A percentile compares a stretch with the other conserved stretches of the same genome.
Conservation (phyloP, 2,797 vertebrate species). For the Tolypeutes matacus region DNA sequence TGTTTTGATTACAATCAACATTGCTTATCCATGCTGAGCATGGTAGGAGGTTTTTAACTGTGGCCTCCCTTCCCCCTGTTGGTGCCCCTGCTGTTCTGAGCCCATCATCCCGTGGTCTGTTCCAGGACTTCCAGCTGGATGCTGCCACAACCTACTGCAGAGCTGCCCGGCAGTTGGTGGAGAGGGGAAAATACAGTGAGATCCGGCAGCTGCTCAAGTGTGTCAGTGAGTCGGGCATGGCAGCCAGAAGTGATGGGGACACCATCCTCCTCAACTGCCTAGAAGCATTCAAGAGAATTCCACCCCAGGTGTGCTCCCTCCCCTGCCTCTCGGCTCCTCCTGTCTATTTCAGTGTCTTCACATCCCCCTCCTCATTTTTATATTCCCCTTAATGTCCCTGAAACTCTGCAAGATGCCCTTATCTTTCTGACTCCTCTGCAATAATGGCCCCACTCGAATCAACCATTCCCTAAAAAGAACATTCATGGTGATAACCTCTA, state of each 20-base stretch:
- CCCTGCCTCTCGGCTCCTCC: background rate
- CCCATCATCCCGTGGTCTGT: background rate
- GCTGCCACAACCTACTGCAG: conserved; percentile 93
- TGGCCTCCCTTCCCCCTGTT: background rate
- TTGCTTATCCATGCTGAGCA: background rate
- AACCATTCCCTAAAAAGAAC: background rate
- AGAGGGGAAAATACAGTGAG: conserved; percentile 91
- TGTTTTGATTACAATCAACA: background rate
- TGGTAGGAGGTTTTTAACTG: background rate
- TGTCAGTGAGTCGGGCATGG: conserved; percentile 95
- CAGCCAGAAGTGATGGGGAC: conserved; percentile 95
- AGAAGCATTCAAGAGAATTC: conserved; percentile 91
- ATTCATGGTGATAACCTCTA: background rate
- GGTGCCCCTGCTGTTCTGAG: background rate
- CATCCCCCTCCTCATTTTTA: background rate
- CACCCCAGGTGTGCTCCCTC: conserved; percentile 89
- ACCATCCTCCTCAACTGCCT: conserved; percentile 94
- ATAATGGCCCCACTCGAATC: background rate
- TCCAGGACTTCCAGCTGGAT: conserved; percentile 97
- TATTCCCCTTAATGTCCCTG: background rate
- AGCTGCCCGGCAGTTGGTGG: conserved; percentile 93
- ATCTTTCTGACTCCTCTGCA: background rate
- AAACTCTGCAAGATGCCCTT: background rate
- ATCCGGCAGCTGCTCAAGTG: conserved; percentile 96
- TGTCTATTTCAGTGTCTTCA: background rate